phyloP scores from a whole-genome alignment of 1,140 invertebrate species.

The Scaptodrosophila lebanonensis region DNA sequence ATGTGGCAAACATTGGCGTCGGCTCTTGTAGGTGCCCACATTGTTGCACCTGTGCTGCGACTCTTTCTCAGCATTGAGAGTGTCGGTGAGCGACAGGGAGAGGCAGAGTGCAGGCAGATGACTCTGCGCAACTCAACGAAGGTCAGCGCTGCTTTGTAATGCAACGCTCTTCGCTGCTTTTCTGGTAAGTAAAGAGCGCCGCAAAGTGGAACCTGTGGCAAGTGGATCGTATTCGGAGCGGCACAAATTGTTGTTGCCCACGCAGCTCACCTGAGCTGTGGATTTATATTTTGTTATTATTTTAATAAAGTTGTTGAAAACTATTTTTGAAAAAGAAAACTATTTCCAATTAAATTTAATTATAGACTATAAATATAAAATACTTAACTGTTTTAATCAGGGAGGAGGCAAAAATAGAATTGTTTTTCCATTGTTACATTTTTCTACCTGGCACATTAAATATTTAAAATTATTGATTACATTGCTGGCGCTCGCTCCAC shows the following conservation, averaged over 20 bases:
- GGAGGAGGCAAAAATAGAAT: background rate
- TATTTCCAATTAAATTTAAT: background rate
- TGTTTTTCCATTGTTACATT: background rate
- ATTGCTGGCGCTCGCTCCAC: constrained; percentile 31
- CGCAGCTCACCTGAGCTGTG: constrained; percentile 40
- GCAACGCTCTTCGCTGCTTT: too few relatives aligned
- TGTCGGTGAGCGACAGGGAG: too few relatives aligned
- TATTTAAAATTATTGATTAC: constrained; percentile 77
- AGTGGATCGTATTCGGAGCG: constrained; percentile 33
- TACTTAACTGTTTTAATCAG: background rate
- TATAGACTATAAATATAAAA: background rate
- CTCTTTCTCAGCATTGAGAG: too few relatives aligned
- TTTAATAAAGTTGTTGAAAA: too few relatives aligned
- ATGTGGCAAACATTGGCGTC: too few relatives aligned
- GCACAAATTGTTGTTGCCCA: constrained; percentile 11
- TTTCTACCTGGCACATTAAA: constrained; percentile 62
- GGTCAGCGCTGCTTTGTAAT: too few relatives aligned
- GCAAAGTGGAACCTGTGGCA: constrained; percentile 22
- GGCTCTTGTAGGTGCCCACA: too few relatives aligned
- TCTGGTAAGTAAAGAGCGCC: constrained; percentile 28
- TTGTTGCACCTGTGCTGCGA: too few relatives aligned
- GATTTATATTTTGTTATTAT: constrained; percentile 3
- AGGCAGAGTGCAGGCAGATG: too few relatives aligned
- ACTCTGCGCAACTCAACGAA: constrained; percentile 70
- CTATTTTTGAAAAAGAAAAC: background rate